Evolutionary conservation across 2,888 invertebrate species (phyloP), one percentile per base, ranked within the genome.

Genomic region (Eristalis intricaria): DNA sequence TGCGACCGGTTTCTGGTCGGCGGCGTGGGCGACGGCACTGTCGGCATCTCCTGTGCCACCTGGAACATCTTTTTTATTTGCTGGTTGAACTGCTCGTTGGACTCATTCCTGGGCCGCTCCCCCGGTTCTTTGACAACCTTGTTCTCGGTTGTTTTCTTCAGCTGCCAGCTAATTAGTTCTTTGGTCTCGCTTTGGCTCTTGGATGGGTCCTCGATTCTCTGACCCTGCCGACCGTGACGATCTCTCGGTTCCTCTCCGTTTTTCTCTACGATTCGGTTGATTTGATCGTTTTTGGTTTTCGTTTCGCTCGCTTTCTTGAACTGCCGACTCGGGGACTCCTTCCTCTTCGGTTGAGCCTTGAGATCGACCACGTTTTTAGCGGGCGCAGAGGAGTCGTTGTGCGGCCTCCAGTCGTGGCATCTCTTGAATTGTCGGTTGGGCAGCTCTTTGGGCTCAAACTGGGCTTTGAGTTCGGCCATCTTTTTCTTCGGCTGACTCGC

Each of bases 51-150:
- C 15, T 60, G 68, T n/a, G 87, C 56, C 61, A 1, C 65, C 73
- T 91, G 90, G 65, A 90, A 91, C 19, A 90, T 89, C 87, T 90
- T 90, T 60, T 90, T 88, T 4, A 90, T 90, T 8, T 90, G 89
- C 0, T 84, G 90, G 78, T 90, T 90, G 73, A 90, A 76, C 50
- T 89, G 90, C 38, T 83, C 89, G 69, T 90, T 91, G 11, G 89
- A 77, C 71, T 91, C 90, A 43, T 89, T 90, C 26, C 60, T 0
- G 2, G 60, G 60, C 13, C 7, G 13, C 23, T 26, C 4, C 26
- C 60, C 26, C 26, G 4, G 60, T 5, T 60, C 79, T 10, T 75
- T 61, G 19, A 15, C 38, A 13, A 60, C 56, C 11, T 73, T 65
- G 26, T 60, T 40, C 2, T 84, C 78, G 11, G 73, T 2, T 10